Evolutionary conservation across 1,140 invertebrate genomes (phyloP), one percentile per base, ranked within the genome.

Genomic region (Halyomorpha halys): DNA sequence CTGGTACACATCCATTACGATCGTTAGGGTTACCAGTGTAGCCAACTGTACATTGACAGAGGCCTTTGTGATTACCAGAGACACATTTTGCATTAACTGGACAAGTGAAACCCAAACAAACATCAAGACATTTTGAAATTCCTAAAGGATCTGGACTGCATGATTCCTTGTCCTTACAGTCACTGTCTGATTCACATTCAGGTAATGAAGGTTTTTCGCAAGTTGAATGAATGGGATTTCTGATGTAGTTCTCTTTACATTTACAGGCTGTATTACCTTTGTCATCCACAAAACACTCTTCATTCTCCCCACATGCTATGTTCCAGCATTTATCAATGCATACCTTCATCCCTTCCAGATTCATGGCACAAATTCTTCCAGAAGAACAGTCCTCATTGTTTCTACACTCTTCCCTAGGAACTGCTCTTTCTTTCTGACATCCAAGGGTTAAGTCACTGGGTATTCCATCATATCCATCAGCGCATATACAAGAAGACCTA

Each of bases 21-120:
- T 93, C 90, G 70, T 92, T 91, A 5, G 91, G 90, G 78, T 94
- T 92, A 18, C 91, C 91, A 19, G 82, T 81, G 72, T 82, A 93
- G 3, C 88, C 89, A n/a, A 80, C 72, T 3, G 86, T 74, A 73
- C 91, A 94, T 70, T 88, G 83, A 71, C 91, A 94, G 68, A 83
- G 80, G 45, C 85, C 88, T 69, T 81, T 80, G 69, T 93, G 90
- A 63, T 82, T 80, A 44, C 76, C 77, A 0, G 89, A 84, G 8
- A 89, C 72, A 75, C 91, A 94, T 65, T 85, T 81, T 0, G 91
- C 86, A 73, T 94, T 91, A 59, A 80, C 78, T 0, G 90, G 85
- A 70, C 91, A 95, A 8, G 85, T 91, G 69, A 89, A 90, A 64
- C 83, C 82, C 25, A 80, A 74, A 70, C 91, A 95, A 34, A 86